Conservation (phyloP, 2,113 vertebrate genomes). For the Leucosticte australis region DNA sequence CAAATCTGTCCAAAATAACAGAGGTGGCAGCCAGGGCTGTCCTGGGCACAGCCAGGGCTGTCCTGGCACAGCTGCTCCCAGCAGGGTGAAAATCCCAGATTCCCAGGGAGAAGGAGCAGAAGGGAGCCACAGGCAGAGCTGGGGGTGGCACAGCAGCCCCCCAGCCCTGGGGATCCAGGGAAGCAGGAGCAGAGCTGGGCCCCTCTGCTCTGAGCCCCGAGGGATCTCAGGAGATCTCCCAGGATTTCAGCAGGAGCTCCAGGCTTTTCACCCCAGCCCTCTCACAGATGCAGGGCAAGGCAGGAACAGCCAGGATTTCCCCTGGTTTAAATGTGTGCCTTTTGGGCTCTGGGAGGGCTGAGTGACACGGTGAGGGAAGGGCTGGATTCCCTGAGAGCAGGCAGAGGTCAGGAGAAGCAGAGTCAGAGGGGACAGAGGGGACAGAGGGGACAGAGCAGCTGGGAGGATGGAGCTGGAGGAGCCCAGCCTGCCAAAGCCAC, state of each 20-base stretch:
- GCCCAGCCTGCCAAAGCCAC: not conserved
- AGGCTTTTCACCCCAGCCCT: not conserved
- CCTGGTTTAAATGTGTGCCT: not conserved
- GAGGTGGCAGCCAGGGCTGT: too few relatives aligned
- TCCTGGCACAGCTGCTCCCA: not conserved
- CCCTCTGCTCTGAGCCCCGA: not conserved
- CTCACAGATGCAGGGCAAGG: not conserved
- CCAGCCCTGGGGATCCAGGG: not conserved
- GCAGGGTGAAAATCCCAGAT: not conserved
- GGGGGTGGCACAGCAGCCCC: not conserved
- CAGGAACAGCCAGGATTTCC: not conserved
- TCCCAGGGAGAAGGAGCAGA: not conserved
- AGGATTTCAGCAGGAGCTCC: not conserved
- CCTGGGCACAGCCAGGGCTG: too few relatives aligned
- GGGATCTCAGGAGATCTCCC: not conserved
- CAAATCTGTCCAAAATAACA: too few relatives aligned
- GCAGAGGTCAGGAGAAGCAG: not conserved
- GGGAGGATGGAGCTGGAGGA: not conserved
- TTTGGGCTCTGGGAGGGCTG: not conserved
- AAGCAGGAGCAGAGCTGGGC: too few relatives aligned
- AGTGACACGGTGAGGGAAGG: not conserved
- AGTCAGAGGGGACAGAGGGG: too few relatives aligned
- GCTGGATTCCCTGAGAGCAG: not conserved
- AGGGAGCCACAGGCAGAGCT: not conserved
- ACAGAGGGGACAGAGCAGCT: not conserved